Percentiles rank a stretch among this genome's conserved stretches.
phyloP scores from a whole-genome alignment of 2,797 vertebrate species.

The Epinephelus awoara region DNA sequence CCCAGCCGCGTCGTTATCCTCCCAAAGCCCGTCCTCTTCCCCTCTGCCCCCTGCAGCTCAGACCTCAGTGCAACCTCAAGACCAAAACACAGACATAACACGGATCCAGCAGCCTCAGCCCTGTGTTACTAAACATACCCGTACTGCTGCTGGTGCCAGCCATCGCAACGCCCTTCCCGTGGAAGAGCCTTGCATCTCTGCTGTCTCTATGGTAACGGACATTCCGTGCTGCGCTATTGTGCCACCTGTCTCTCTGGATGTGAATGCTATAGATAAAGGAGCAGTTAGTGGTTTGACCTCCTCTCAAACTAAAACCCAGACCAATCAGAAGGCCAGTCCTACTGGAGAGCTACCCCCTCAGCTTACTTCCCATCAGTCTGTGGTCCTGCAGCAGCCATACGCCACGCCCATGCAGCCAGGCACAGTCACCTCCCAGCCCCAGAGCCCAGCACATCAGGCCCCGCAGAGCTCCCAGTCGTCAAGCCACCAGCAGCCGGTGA shows the following conservation, averaged over 20 bases:
- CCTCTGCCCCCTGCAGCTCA: slow-evolving; percentile 52
- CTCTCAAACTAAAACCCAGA: slow-evolving; percentile 58
- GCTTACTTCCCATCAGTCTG: slow-evolving; percentile 74
- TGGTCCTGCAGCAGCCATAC: slow-evolving; percentile 87
- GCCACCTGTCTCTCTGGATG: slow-evolving; percentile 83
- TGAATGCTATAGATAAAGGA: slow-evolving; percentile 63
- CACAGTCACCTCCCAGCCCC: slow-evolving; percentile 84
- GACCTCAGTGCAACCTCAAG: slow-evolving; percentile 59
- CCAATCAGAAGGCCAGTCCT: slow-evolving; percentile 73
- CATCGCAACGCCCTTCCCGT: slow-evolving; percentile 66
- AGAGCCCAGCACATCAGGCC: slow-evolving; percentile 84
- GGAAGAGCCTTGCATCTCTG: slow-evolving; percentile 78
- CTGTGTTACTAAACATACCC: slow-evolving; percentile 39
- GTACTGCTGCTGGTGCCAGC: slow-evolving; percentile 31
- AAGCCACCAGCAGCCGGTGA: slow-evolving; percentile 80
- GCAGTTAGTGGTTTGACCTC: slow-evolving; percentile 49
- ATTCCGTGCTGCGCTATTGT: slow-evolving; percentile 86
- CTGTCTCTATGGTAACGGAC: slow-evolving; percentile 80
- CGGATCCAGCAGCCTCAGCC: slow-evolving; percentile 72
- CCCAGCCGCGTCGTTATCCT: slow-evolving; percentile 53
- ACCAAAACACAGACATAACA: slow-evolving; percentile 53
- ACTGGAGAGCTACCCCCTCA: slow-evolving; percentile 72
- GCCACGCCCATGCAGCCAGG: slow-evolving; percentile 76
- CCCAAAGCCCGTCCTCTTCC: slow-evolving; percentile 45
- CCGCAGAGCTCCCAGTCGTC: slow-evolving; percentile 72